Base-by-base conservation (phyloP, 2,888 invertebrate genomes). In the Eupithecia vulgata region DNA sequence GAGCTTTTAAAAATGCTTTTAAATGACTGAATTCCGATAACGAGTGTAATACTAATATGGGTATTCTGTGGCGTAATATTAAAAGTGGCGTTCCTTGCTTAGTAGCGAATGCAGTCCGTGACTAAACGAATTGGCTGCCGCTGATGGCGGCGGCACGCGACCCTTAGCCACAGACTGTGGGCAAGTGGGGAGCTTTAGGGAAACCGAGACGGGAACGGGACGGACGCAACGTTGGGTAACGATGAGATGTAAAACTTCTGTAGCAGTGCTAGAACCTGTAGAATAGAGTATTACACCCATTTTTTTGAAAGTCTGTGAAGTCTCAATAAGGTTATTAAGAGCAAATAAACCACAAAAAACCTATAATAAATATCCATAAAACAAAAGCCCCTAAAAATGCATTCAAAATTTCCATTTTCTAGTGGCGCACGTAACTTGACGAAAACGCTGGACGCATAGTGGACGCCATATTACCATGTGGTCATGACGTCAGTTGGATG, bases 91-190 rank as follows among this genome's bases (percentile, higher is more conserved):
- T 62, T 37, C 42, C n/a, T 48, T 64, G 68, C 21, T 68, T n/a
- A 57, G 68, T 59, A 64, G 77, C 73, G 76, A 74, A 75, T 79
- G 74, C 77, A 76, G 72, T 68, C 59, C 76, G 68, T 57, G 70
- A 67, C 73, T 61, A 69, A 78, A 77, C 72, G 72, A 75, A 77
- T 70, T 68, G 72, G 42, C 70, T 72, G 72, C 71, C 67, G 45
- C 35, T n/a, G n/a, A n/a, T n/a, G n/a, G 48, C 48, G 45, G 17
- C 68, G 73, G 76, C 79, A 79, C 79, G 79, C 79, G 77, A 77
- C 68, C 75, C 67, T 65, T 62, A 59, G 65, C 25, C 78, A 71
- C 67, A 70, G 72, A 21, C 15, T 64, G 42, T 59, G 59, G n/a
- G 7, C n/a, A 21, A 45, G 57, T 30, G 7, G 37, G 13, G 21